Evolutionary conservation across 1,140 invertebrate genomes (phyloP).

Genomic region (Colletes latitarsis): DNA sequence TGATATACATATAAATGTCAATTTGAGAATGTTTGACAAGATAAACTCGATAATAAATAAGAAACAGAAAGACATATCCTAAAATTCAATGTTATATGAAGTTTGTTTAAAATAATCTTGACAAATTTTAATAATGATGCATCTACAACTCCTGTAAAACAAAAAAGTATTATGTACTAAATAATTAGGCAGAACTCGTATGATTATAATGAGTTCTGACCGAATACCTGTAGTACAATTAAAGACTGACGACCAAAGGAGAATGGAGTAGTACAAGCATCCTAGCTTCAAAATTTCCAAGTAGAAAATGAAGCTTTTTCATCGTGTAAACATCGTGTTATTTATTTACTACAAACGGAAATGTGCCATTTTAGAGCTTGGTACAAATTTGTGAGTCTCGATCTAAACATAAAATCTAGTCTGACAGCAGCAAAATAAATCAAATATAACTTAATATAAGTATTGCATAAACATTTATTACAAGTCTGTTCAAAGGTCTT

Average conservation of each 20-base stretch:
- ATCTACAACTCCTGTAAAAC: constrained; percentile 17
- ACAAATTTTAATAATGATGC: constrained; percentile 23
- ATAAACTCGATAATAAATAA: constrained; percentile 20
- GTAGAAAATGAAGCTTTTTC: background rate
- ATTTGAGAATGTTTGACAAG: background rate
- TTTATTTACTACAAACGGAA: constrained; percentile 21
- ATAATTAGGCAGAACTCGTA: constrained; percentile 26
- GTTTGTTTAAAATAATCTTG: constrained; percentile 19
- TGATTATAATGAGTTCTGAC: constrained; percentile 21
- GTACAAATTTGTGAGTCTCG: constrained; percentile 10
- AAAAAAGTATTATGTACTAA: constrained; percentile 49
- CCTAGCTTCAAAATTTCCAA: constrained; percentile 40
- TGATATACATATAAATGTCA: constrained; percentile 4
- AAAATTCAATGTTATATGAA: constrained; percentile 46
- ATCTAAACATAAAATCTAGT: constrained; percentile 39
- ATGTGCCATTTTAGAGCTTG: constrained; percentile 31
- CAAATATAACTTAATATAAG: constrained; percentile 44
- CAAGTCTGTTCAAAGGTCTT: constrained; percentile 22
- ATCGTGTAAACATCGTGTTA: constrained; percentile 19
- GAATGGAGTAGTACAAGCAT: constrained; percentile 49
- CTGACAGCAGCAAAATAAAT: constrained; percentile 44
- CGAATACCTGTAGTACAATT: constrained; percentile 69
- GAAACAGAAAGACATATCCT: constrained; percentile 56
- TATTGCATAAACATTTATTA: constrained; percentile 51
- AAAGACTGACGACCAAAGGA: constrained; percentile 74